phyloP scores from a whole-genome alignment of 1,140 invertebrate genomes.

The Platorchestia sp. region DNA sequence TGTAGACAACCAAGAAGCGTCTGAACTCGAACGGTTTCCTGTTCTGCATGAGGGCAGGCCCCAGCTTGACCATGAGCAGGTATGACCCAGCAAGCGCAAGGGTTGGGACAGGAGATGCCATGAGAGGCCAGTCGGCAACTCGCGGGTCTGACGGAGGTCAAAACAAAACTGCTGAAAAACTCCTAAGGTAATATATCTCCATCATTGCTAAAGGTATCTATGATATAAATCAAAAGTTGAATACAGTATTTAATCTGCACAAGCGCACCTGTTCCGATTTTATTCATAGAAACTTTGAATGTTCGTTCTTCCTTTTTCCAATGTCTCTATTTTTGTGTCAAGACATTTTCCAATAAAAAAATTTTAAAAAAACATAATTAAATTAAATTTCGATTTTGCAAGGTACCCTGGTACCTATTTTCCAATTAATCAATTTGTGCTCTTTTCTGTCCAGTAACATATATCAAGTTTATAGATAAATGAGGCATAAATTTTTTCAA shows the following conservation, averaged over 20 bases:
- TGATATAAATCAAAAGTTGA: neutral
- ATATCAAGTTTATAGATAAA: too few relatives aligned
- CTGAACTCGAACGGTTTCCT: slow-evolving; percentile 84
- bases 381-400: too few relatives aligned
- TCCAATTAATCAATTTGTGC: too few relatives aligned
- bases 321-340: too few relatives aligned
- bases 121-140: slow-evolving; percentile 88
- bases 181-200: neutral
- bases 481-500: too few relatives aligned
- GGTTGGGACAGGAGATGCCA: slow-evolving; percentile 86
- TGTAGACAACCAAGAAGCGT: slow-evolving; percentile 86
- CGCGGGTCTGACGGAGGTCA: slow-evolving; percentile 77
- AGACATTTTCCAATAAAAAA: too few relatives aligned
- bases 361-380: too few relatives aligned
- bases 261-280: neutral
- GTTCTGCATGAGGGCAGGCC: slow-evolving; percentile 87
- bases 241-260: neutral
- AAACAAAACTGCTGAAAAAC: neutral
- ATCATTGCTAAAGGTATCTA: neutral
- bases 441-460: too few relatives aligned
- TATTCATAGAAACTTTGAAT: too few relatives aligned
- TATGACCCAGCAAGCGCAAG: slow-evolving; percentile 82
- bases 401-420: too few relatives aligned
- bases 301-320: too few relatives aligned
- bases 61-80: slow-evolving; percentile 83